phyloP scores from a whole-genome alignment of 2,888 invertebrate genomes.

The Osmoderma eremita region DNA sequence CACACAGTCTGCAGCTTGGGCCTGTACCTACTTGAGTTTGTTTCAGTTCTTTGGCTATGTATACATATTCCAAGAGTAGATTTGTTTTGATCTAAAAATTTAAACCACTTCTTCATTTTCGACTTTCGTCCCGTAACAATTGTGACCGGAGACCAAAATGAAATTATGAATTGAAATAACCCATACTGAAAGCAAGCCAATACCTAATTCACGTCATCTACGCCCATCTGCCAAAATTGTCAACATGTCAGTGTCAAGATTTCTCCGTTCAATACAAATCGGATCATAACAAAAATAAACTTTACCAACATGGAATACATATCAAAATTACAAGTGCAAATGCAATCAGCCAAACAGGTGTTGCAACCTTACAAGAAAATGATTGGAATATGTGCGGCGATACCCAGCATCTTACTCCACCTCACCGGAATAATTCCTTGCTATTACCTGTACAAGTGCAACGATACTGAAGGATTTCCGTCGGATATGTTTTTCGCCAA shows the following conservation, averaged over 20 bases:
- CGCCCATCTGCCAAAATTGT: background rate
- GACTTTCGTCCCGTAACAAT: no score
- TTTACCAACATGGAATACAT: constrained; percentile 9
- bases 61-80: no score
- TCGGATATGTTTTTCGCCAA: constrained; percentile 31
- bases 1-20: no score
- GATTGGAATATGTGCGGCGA: constrained; percentile 18
- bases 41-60: no score
- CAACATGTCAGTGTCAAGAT: constrained; percentile 12
- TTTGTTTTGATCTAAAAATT: no score
- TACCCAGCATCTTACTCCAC: constrained; percentile 16
- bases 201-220: background rate
- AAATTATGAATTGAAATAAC: no score
- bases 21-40: no score
- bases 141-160: no score
- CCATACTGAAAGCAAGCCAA: no score
- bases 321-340: constrained; percentile 30
- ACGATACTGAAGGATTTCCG: constrained; percentile 12
- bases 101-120: no score
- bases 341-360: constrained; percentile 1
- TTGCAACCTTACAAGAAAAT: constrained; percentile 1
- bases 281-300: background rate
- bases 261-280: background rate
- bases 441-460: constrained; percentile 16
- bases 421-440: constrained; percentile 24